Evolutionary conservation across 2,113 vertebrate genomes (phyloP).

Genomic region (Podocnemis expansa): DNA sequence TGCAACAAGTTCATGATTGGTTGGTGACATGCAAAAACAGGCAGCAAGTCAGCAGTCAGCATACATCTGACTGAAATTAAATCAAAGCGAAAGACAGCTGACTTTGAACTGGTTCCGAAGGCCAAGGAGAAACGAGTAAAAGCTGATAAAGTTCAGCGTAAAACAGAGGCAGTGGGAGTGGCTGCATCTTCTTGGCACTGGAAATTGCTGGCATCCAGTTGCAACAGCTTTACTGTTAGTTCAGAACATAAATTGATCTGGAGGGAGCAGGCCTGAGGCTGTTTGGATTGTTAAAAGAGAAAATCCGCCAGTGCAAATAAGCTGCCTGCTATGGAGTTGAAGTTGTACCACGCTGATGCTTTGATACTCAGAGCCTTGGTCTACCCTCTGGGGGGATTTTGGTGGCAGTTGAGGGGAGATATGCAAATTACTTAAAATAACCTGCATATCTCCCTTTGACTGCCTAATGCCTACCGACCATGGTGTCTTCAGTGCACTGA

Average conservation of each 20-base stretch:
- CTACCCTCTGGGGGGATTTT: no score
- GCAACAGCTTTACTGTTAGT: slow-evolving; percentile 22
- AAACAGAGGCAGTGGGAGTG: slow-evolving; percentile 57
- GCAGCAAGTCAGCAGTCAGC: slow-evolving; percentile 59
- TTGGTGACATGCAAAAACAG: slow-evolving; percentile 60
- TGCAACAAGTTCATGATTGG: slow-evolving; percentile 64
- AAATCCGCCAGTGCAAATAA: slow-evolving; percentile 3
- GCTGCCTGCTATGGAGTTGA: neutral
- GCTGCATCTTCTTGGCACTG: slow-evolving; percentile 47
- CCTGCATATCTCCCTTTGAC: no score
- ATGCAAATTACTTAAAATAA: no score
- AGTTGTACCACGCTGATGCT: neutral
- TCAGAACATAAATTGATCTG: slow-evolving; percentile 37
- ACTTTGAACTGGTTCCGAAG: slow-evolving; percentile 65
- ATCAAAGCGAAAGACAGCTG: slow-evolving; percentile 60
- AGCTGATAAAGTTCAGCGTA: slow-evolving; percentile 52
- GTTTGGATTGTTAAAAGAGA: slow-evolving; percentile 24
- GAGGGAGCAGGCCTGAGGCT: neutral
- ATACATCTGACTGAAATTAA: slow-evolving; percentile 27
- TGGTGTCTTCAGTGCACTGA: no score
- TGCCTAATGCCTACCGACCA: no score
- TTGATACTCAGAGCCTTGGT: neutral
- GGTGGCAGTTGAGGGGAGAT: no score
- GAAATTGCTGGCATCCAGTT: slow-evolving; percentile 35
- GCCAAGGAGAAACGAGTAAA: slow-evolving; percentile 57